phyloP scores from a whole-genome alignment of 2,113 vertebrate species.

The Pao palembangensis region DNA sequence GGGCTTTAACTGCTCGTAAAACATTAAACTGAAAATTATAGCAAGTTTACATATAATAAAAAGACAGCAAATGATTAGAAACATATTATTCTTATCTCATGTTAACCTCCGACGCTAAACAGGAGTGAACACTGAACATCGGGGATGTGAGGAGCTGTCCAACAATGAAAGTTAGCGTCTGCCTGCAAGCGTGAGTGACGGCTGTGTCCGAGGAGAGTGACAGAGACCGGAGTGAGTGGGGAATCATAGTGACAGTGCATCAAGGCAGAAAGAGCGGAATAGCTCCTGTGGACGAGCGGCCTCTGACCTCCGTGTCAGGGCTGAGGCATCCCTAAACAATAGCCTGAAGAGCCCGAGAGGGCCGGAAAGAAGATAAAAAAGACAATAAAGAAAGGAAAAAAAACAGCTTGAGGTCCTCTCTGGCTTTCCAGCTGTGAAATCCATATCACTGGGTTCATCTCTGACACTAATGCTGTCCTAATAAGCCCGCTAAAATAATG shows the following conservation, averaged over 20 bases:
- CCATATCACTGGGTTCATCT: constrained; percentile 65
- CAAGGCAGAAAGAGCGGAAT: constrained; percentile 38
- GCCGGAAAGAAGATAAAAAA: constrained; percentile 34
- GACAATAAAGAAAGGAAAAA: constrained; percentile 8
- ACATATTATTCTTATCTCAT: background rate
- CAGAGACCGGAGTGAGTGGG: constrained; percentile 56
- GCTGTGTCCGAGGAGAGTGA: constrained; percentile 59
- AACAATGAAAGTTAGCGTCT: constrained; percentile 27
- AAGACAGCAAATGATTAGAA: background rate
- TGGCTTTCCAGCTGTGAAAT: constrained; percentile 44
- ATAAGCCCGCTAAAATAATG: constrained; percentile 61
- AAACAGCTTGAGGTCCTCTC: constrained; percentile 56
- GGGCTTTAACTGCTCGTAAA: background rate
- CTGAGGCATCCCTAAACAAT: constrained; percentile 66
- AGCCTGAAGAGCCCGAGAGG: constrained; percentile 35
- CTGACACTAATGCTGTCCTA: constrained; percentile 72
- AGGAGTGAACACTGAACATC: background rate
- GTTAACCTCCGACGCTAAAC: too few species aligned
- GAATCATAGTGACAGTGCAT: constrained; percentile 65
- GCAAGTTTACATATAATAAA: background rate
- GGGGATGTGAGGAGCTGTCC: constrained; percentile 1
- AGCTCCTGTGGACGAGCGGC: constrained; percentile 58
- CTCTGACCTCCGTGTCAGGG: constrained; percentile 69
- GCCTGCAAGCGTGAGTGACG: constrained; percentile 58
- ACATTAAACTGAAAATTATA: background rate